Base-by-base conservation (phyloP, 2,888 invertebrate genomes). In the Aspidiotus destructor region DNA sequence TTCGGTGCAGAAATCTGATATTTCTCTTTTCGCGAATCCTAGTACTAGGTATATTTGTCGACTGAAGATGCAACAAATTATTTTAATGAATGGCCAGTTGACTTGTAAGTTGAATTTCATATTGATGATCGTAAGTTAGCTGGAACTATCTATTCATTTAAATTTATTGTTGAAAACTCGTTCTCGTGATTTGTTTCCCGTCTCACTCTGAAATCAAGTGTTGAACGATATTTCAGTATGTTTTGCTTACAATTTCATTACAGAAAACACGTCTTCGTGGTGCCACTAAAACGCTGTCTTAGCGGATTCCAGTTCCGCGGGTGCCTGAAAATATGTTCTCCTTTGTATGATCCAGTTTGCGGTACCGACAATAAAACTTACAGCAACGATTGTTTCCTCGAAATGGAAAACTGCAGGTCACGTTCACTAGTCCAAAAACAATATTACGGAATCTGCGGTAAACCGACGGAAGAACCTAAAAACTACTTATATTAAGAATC, bases 341-440 rank as follows among this genome's bases (percentile, higher is more conserved):
- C 88, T 0, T 88, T 89, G 74, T 92, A 86, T 79, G 91, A 93
- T 75, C 92, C 93, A 0, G 90, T 94, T 8, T 95, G 95, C 77
- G 95, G 92, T n/a, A 89, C 88, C 2, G 94, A 95, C 76, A 85
- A 85, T 71, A 90, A 88, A 82, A 94, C 94, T 0, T 95, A 95
- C 82, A 89, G 92, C 75, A 95, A 95, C 79, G 87, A 87, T 73
- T 95, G 95, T 78, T 90, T 93, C 82, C 80, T 95, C 74, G 88
- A 90, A 76, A 88, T 92, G 79, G 93, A 94, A 79, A 92, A 91
- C 75, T 95, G 92, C 77, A 84, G 90, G 75, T 88, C 90, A 73
- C 84, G 89, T 77, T 86, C 87, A 74, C 78, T 86, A 73, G 89
- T 92, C 60, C 82, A 84, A 72, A 82, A 89, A 77, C 86, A 87